Conservation (phyloP, 2,888 invertebrate species). For the Drosophila eohydei region DNA sequence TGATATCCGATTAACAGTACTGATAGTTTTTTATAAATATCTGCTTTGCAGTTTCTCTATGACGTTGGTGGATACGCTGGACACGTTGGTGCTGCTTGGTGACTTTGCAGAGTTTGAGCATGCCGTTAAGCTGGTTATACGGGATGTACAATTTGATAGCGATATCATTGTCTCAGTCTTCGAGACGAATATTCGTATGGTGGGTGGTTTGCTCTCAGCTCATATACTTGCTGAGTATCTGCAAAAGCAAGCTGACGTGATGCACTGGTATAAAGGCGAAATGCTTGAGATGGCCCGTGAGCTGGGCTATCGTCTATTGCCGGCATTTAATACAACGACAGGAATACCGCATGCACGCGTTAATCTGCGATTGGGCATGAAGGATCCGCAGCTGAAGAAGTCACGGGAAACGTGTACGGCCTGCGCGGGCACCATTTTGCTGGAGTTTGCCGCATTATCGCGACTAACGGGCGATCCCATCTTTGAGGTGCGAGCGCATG, state of each 20-base stretch:
- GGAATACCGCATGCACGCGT: constrained; percentile 99
- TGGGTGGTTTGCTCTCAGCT: constrained; percentile 97
- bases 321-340: constrained; percentile 99
- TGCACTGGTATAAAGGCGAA: constrained; percentile 95
- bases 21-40: background rate
- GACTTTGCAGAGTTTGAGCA: constrained; percentile 97
- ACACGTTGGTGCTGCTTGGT: constrained; percentile 95
- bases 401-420: constrained; percentile 98
- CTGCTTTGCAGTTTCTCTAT: constrained; percentile 94
- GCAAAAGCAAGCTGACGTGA: constrained; percentile 89
- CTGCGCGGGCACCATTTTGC: constrained; percentile 98
- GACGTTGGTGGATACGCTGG: constrained; percentile 97
- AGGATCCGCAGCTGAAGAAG: constrained; percentile 89
- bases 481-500: constrained; percentile 97
- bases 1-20: background rate
- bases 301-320: constrained; percentile 94
- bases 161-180: constrained; percentile 98
- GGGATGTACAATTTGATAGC: constrained; percentile 95
- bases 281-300: constrained; percentile 95
- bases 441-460: constrained; percentile 98
- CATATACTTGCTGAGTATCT: constrained; percentile 95
- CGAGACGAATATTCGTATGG: constrained; percentile 98
- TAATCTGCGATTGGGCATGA: constrained; percentile 93
- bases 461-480: constrained; percentile 95
- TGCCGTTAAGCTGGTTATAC: constrained; percentile 93